These are phyloP conservation scores for Pagetopsis macropterus DNA, from an alignment of 2,797 vertebrate genomes.

Conservation along the genomic window DNA sequence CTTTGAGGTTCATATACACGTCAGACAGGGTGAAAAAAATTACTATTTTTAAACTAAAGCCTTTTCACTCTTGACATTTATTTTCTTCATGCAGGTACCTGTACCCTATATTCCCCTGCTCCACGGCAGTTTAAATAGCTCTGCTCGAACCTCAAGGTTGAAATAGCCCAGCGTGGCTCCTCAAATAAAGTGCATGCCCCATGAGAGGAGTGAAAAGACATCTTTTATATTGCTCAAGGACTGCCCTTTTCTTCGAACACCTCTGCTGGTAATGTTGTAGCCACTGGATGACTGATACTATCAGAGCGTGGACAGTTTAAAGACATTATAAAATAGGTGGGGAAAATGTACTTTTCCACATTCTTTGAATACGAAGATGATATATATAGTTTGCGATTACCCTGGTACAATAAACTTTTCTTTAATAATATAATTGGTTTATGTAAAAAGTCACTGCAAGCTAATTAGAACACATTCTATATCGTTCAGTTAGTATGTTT, in stretches of 20 bases:
- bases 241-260: conserved; percentile 24
- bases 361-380: conserved; percentile 23
- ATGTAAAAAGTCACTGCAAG: not conserved
- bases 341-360: conserved; percentile 14
- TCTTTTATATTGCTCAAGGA: conserved; percentile 14
- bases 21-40: conserved; percentile 32
- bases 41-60: conserved; percentile 62
- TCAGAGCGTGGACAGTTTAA: not conserved
- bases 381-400: conserved; percentile 5
- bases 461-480: not conserved
- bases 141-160: conserved; percentile 29
- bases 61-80: conserved; percentile 62
- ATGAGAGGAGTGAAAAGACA: conserved; percentile 24
- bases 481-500: not conserved
- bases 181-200: conserved; percentile 42
- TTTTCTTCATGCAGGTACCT: conserved; percentile 37
- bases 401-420: not conserved
- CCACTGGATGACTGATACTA: conserved; percentile 19
- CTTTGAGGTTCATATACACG: conserved; percentile 45
- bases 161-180: conserved; percentile 37
- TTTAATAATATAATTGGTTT: conserved; percentile 3
- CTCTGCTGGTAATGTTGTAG: conserved; percentile 10
- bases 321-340: not conserved
- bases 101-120: conserved; percentile 26
- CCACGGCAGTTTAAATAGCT: conserved; percentile 30